A percentile compares a stretch with the other conserved stretches of the same genome.
Conservation (phyloP, 2,113 vertebrate species). For the Marmota monax region DNA sequence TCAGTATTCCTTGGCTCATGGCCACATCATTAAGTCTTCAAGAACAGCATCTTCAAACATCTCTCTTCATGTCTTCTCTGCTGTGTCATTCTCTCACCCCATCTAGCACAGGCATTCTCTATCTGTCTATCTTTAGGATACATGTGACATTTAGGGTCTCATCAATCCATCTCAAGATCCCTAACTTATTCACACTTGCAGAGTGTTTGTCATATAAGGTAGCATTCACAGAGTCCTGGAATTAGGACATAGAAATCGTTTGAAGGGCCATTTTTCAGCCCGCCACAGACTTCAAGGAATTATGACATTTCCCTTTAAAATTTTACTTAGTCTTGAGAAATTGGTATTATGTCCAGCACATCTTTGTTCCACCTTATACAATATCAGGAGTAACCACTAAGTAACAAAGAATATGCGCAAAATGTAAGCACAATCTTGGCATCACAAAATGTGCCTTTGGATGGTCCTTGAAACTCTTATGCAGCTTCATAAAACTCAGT, state of each 20-base stretch:
- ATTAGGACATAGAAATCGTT: background rate
- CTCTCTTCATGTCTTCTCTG: background rate
- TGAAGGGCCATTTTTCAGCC: background rate
- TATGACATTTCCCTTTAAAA: background rate
- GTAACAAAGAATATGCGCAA: background rate
- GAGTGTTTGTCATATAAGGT: background rate
- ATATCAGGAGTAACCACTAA: background rate
- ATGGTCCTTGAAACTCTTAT: background rate
- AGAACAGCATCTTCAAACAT: slow-evolving; percentile 25
- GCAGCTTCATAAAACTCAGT: background rate
- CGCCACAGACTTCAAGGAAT: background rate
- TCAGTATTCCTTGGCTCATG: background rate
- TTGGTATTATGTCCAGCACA: background rate
- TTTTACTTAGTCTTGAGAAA: background rate
- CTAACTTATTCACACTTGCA: background rate
- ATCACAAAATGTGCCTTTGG: background rate
- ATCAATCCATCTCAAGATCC: background rate
- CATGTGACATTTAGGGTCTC: background rate
- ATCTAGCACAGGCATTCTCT: no score
- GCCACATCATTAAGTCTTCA: background rate
- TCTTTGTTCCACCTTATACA: background rate
- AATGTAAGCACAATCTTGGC: background rate
- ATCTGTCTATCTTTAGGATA: background rate
- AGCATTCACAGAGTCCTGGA: background rate
- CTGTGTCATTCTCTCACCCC: background rate